A percentile compares a stretch with the other conserved stretches of the same genome.
Evolutionary conservation across 1,140 invertebrate species (phyloP).

Genomic region (Sweltsa coloradensis): DNA sequence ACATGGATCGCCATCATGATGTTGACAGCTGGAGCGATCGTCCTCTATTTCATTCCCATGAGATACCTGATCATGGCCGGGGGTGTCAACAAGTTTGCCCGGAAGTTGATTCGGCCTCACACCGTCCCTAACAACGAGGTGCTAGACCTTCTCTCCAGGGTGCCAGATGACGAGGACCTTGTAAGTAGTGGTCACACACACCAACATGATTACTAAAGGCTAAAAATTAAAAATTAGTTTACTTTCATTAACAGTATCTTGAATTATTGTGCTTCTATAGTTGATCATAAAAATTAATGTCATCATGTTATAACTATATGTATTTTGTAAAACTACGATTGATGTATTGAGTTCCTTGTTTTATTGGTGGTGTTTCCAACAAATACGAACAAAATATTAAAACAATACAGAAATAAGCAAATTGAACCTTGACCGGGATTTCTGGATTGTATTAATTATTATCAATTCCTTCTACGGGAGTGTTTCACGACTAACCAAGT

Average conservation of each 20-base stretch:
- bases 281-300: too few species aligned
- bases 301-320: too few species aligned
- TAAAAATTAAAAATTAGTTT: not conserved
- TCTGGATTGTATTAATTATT: too few species aligned
- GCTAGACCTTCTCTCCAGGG: constrained; percentile 86
- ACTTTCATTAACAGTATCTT: constrained; percentile 2
- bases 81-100: constrained; percentile 95
- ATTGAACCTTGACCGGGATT: too few species aligned
- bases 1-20: constrained; percentile 82
- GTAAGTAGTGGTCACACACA: constrained; percentile 42
- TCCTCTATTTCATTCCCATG: constrained; percentile 85
- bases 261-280: constrained; percentile 4
- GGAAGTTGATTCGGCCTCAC: constrained; percentile 85
- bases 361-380: too few species aligned
- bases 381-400: too few species aligned
- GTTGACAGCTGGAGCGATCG: constrained; percentile 49
- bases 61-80: constrained; percentile 88
- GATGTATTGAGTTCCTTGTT: too few species aligned
- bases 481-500: too few species aligned
- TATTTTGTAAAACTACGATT: too few species aligned
- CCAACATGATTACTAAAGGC: not conserved
- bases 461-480: too few species aligned
- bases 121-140: constrained; percentile 96
- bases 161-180: constrained; percentile 90
- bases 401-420: too few species aligned